Conservation (phyloP, 2,797 vertebrate species). For the Acanthis flammea region DNA sequence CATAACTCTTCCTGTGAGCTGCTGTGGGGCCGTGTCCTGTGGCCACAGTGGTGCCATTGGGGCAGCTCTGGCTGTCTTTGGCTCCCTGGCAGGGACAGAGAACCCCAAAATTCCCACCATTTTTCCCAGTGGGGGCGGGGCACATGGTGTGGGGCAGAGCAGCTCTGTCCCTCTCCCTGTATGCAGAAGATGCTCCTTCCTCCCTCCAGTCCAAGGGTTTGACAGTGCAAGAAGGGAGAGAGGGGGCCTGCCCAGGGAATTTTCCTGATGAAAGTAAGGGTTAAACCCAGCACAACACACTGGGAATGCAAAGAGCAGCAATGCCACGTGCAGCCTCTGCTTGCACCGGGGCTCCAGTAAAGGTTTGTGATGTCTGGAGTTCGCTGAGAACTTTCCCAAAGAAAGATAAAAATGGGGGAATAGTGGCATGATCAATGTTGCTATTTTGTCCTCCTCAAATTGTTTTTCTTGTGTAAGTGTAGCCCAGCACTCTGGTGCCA, state of each 20-base stretch:
- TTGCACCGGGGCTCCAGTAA: background rate
- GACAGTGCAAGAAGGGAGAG: background rate
- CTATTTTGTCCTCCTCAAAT: slow-evolving; percentile 45
- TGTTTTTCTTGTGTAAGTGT: slow-evolving; percentile 58
- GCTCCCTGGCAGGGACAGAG: background rate
- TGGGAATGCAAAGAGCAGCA: background rate
- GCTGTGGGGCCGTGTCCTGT: background rate
- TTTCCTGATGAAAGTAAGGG: background rate
- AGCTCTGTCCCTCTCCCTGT: background rate
- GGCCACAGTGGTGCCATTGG: fast-evolving
- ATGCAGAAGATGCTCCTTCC: background rate
- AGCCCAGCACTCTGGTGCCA: slow-evolving; percentile 15
- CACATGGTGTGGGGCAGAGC: background rate
- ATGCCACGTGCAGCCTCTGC: background rate
- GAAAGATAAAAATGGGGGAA: slow-evolving; percentile 12
- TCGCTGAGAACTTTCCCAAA: background rate
- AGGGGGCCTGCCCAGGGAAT: background rate
- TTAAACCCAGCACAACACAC: background rate
- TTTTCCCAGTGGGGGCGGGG: background rate
- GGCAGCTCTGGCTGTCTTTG: background rate
- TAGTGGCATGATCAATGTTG: slow-evolving; percentile 49
- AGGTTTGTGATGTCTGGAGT: background rate
- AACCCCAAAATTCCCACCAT: background rate
- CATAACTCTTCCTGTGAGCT: background rate
- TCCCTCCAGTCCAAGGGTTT: background rate